These are phyloP conservation scores for Trissolcus basalis DNA, from an alignment of 1,140 invertebrate species.

Conservation along the genomic window DNA sequence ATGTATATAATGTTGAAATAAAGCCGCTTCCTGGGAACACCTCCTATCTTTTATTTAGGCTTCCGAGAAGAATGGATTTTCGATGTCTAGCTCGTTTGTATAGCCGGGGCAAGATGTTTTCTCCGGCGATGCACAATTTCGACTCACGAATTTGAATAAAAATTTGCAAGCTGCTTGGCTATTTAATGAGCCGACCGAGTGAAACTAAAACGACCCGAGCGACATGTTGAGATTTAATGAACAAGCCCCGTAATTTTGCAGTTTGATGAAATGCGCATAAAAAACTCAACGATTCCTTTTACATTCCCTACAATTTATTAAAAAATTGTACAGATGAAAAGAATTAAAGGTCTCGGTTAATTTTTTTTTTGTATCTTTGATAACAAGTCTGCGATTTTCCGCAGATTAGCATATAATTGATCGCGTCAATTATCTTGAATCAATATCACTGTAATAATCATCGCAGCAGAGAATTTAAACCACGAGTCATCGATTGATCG, in stretches of 20 bases:
- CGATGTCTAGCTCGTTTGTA: conserved; percentile 46
- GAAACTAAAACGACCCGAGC: neutral
- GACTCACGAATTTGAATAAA: conserved; percentile 37
- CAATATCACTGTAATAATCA: conserved; percentile 34
- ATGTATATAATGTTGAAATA: conserved; percentile 54
- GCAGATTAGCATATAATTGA: conserved; percentile 43
- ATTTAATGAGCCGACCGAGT: conserved; percentile 7
- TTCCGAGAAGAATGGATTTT: conserved; percentile 53
- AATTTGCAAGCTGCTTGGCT: conserved; percentile 24
- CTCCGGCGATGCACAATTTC: conserved; percentile 23
- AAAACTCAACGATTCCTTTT: neutral
- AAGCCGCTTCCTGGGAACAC: conserved; percentile 45
- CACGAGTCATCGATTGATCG: conserved; percentile 16
- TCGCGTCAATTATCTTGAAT: conserved; percentile 40
- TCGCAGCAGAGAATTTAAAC: conserved; percentile 6
- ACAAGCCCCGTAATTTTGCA: conserved; percentile 5
- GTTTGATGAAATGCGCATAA: neutral
- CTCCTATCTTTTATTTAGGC: conserved; percentile 48
- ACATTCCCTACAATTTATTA: neutral
- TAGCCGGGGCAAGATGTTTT: conserved; percentile 35
- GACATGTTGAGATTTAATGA: neutral
- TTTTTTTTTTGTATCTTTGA: conserved; percentile 21
- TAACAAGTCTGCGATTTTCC: conserved; percentile 11
- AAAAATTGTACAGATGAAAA: neutral
- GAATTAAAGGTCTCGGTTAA: neutral